phyloP scores from a whole-genome alignment of 1,140 invertebrate genomes.

The Epicauta chinensis region DNA sequence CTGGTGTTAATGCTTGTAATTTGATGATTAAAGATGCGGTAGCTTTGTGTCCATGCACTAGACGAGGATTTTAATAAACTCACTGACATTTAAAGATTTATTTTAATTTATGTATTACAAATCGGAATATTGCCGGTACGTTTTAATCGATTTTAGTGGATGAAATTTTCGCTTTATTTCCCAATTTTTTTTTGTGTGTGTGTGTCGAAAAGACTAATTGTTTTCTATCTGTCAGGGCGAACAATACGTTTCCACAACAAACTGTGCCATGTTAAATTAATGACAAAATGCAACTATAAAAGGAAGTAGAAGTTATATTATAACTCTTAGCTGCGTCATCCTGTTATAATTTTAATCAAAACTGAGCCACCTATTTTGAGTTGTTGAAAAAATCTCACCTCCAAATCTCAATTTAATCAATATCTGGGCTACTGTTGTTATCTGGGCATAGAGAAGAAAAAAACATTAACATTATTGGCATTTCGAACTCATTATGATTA shows the following conservation, averaged over 20 bases:
- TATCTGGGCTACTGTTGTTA: conserved; percentile 26
- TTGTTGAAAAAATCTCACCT: conserved; percentile 5
- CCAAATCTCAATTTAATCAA: conserved; percentile 16
- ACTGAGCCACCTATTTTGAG: conserved; percentile 14
- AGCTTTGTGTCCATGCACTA: too few species aligned
- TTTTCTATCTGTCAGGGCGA: conserved; percentile 31
- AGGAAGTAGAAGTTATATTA: conserved; percentile 21
- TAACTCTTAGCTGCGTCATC: conserved; percentile 24
- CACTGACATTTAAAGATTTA: too few species aligned
- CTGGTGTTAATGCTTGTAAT: too few species aligned
- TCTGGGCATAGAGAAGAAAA: conserved; percentile 21
- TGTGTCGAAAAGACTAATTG: conserved; percentile 28
- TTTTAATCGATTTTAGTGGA: too few species aligned
- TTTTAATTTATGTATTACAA: too few species aligned
- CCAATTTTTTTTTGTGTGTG: neutral
- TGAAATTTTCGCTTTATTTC: too few species aligned
- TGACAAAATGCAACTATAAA: conserved; percentile 27
- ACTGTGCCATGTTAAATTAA: conserved; percentile 29
- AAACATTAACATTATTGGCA: conserved; percentile 17
- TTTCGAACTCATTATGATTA: conserved; percentile 27
- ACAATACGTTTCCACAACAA: conserved; percentile 28
- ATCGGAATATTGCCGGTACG: too few species aligned
- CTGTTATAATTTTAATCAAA: conserved; percentile 29
- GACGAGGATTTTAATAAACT: too few species aligned
- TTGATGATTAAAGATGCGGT: too few species aligned